A percentile compares a stretch with the other conserved stretches of the same genome.
Evolutionary conservation across 2,113 vertebrate genomes (phyloP).

Genomic region (Tyrannus savana): DNA sequence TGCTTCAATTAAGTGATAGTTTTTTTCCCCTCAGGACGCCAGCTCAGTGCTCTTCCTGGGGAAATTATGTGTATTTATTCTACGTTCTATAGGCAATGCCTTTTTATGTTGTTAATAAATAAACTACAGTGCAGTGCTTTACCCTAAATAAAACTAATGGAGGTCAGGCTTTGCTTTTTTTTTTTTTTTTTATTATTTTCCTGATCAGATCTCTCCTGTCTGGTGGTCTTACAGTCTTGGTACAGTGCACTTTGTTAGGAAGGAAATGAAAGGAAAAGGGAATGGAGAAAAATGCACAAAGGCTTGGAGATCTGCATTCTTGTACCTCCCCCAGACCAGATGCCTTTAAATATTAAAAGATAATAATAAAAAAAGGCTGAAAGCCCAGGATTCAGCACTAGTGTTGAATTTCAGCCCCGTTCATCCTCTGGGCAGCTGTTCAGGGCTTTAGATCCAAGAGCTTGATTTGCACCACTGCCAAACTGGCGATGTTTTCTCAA

Average conservation of each 20-base stretch:
- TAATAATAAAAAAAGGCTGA: neutral
- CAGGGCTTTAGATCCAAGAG: neutral
- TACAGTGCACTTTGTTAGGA: neutral
- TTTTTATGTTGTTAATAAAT: constrained; percentile 70
- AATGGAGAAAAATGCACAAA: neutral
- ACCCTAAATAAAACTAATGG: constrained; percentile 39
- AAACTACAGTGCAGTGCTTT: constrained; percentile 17
- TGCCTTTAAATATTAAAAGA: neutral
- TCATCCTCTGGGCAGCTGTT: neutral
- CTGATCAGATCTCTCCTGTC: neutral
- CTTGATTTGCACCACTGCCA: neutral
- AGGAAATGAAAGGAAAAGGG: neutral
- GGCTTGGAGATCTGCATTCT: neutral
- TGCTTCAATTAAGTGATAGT: constrained; percentile 56
- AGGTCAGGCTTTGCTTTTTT: constrained; percentile 14
- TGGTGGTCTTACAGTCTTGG: neutral
- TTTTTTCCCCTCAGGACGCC: constrained; percentile 53
- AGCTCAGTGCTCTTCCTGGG: constrained; percentile 33
- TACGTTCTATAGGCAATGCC: constrained; percentile 29
- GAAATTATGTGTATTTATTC: constrained; percentile 63
- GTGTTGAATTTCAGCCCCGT: neutral
- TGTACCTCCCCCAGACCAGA: neutral
- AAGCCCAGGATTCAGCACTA: neutral
- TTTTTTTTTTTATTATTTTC: neutral
- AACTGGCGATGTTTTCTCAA: neutral